These are phyloP conservation scores for Dasyprocta punctata DNA, from an alignment of 2,113 vertebrate genomes.

Conservation along the genomic window DNA sequence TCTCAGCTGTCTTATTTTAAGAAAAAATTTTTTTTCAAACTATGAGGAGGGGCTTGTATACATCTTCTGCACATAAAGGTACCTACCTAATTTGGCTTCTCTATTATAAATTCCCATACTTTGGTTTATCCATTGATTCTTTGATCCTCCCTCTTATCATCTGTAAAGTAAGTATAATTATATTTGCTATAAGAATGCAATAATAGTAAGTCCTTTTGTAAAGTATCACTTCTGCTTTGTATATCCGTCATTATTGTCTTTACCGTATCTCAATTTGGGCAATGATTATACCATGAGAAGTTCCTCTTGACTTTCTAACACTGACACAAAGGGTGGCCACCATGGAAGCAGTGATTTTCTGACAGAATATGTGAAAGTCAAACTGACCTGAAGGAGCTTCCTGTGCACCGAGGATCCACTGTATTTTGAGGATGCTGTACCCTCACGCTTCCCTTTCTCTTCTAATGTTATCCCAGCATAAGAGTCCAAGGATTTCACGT, in stretches of 20 bases:
- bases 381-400: background rate
- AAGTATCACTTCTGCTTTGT: background rate
- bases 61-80: background rate
- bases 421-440: background rate
- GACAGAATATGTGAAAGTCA: background rate
- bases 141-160: background rate
- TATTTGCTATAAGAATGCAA: background rate
- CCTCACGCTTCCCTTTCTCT: background rate
- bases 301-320: background rate
- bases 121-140: background rate
- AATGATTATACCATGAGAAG: background rate
- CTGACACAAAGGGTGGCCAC: background rate
- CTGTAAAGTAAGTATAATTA: constrained; percentile 35
- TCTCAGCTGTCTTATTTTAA: background rate
- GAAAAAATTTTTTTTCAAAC: background rate
- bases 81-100: background rate
- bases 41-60: background rate
- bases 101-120: background rate
- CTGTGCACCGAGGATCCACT: background rate
- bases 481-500: background rate
- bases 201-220: background rate
- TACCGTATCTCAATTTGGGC: background rate
- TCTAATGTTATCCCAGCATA: background rate
- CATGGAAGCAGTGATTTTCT: background rate
- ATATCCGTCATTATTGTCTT: background rate